A percentile compares a stretch with the other conserved stretches of the same genome.
These are phyloP conservation scores for Theonella swinhoei DNA, from an alignment of 37 sponge, comb jelly and placozoan genomes.

Conservation along the genomic window DNA sequence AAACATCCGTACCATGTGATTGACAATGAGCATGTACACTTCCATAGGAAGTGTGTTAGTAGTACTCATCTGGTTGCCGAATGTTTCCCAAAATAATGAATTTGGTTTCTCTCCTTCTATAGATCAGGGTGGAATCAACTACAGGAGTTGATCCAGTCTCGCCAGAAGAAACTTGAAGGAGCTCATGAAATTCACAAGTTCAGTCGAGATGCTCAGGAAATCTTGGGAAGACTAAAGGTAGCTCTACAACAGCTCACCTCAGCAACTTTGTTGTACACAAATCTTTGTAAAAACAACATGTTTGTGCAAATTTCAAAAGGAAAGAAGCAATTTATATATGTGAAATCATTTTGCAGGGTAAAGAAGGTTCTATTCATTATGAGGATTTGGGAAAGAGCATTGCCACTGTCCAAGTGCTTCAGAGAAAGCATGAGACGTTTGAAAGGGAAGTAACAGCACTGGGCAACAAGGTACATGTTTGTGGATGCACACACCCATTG, in stretches of 20 bases:
- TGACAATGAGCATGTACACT: too few relatives aligned
- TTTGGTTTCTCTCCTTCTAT: too few relatives aligned
- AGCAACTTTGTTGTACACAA: too few relatives aligned
- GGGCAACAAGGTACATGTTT: conserved; percentile 70
- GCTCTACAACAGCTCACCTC: too few relatives aligned
- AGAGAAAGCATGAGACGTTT: conserved; percentile 86
- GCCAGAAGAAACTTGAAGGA: conserved; percentile 76
- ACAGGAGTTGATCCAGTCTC: conserved; percentile 67
- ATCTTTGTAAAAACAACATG: background rate
- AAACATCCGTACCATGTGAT: too few relatives aligned
- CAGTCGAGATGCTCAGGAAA: conserved; percentile 80
- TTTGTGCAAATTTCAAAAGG: too few relatives aligned
- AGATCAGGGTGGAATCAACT: conserved; percentile 65
- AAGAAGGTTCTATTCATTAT: conserved; percentile 70
- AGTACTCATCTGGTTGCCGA: too few relatives aligned
- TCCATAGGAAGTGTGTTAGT: too few relatives aligned
- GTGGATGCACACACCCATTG: too few relatives aligned
- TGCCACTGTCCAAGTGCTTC: conserved; percentile 72
- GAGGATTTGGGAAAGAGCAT: conserved; percentile 83
- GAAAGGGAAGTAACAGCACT: conserved; percentile 84
- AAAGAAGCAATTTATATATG: too few relatives aligned
- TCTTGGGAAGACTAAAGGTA: conserved; percentile 68
- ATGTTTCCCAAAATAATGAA: too few relatives aligned
- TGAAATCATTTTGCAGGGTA: too few relatives aligned
- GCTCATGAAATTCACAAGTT: conserved; percentile 88